phyloP scores from a whole-genome alignment of 1,140 invertebrate genomes.

The Musca domestica region DNA sequence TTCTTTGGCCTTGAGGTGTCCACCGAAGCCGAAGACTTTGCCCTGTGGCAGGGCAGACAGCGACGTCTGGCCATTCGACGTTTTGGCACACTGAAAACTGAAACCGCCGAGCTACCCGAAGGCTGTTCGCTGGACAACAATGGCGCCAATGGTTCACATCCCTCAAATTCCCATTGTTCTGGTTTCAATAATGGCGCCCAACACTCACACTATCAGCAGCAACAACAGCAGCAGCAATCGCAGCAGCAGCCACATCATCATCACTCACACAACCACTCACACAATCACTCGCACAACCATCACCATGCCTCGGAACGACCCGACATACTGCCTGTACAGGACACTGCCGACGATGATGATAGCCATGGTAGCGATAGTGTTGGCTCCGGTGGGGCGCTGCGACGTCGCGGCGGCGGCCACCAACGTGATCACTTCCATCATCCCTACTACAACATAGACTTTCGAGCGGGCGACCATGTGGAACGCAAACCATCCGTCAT shows the following conservation, averaged over 20 bases:
- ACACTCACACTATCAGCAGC: conserved; percentile 7
- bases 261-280: conserved; percentile 5
- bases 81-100: conserved; percentile 41
- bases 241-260: conserved; percentile 13
- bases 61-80: conserved; percentile 61
- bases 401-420: conserved; percentile 23
- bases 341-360: conserved; percentile 26
- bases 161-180: background rate
- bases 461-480: conserved; percentile 36
- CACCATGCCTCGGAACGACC: conserved; percentile 41
- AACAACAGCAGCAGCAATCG: conserved; percentile 2
- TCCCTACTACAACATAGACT: conserved; percentile 35
- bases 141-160: background rate
- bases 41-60: conserved; percentile 67
- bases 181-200: conserved; percentile 8
- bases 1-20: conserved; percentile 72
- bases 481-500: conserved; percentile 61
- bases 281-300: background rate
- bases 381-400: background rate
- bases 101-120: conserved; percentile 28
- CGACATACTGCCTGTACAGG: conserved; percentile 52
- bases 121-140: background rate
- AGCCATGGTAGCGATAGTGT: conserved; percentile 18
- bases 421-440: conserved; percentile 20
- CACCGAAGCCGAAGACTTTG: conserved; percentile 62